Conservation (phyloP, 2,113 vertebrate species). For the Pongo abelii region DNA sequence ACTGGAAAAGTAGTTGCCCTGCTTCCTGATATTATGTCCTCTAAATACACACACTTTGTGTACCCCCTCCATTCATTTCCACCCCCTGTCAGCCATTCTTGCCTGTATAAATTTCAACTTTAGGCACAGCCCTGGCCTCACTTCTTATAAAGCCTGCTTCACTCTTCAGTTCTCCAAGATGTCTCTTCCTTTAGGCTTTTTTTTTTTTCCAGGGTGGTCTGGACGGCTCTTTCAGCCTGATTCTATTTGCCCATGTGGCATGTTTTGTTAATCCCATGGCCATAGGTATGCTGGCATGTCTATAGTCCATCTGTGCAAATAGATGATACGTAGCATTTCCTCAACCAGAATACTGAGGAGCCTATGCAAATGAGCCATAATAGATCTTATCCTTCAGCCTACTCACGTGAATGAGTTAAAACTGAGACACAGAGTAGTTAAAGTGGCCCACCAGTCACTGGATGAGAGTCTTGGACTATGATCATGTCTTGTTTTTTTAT, state of each 20-base stretch:
- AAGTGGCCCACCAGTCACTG: background rate
- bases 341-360: background rate
- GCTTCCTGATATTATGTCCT: background rate
- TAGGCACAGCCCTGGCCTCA: background rate
- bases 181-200: background rate
- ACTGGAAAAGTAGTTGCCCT: background rate
- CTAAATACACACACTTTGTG: background rate
- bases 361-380: background rate
- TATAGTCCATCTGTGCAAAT: background rate
- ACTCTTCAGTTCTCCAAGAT: background rate
- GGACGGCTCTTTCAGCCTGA: background rate
- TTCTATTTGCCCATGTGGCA: background rate
- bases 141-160: background rate
- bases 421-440: background rate
- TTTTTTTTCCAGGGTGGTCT: background rate
- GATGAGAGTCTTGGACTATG: background rate
- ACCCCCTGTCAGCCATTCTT: background rate
- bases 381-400: background rate
- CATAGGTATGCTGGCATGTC: background rate
- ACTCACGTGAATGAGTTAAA: background rate
- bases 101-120: background rate
- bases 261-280: background rate
- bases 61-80: accelerated
- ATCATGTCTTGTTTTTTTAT: background rate
- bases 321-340: background rate